Evolutionary conservation across 2,888 invertebrate species (phyloP), one percentile per base, ranked within the genome.

Genomic region (Calephelis perditalis): DNA sequence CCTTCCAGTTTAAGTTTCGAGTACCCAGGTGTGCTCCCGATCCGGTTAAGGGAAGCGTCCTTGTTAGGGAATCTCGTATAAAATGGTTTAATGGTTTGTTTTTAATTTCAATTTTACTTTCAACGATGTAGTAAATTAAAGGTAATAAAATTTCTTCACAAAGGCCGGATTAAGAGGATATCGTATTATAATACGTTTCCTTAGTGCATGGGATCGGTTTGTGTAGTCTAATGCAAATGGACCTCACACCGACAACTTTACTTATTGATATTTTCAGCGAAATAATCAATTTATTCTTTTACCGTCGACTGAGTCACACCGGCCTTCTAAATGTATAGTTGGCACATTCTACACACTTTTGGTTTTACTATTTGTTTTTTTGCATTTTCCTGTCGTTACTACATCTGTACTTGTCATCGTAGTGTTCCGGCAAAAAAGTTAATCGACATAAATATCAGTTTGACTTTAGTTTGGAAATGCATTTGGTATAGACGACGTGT

Each of bases 11-110:
- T 79, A 82, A 83, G 82, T 83, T 86, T 88, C 79, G 86, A 88
- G 90, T 88, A 83, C 90, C 90, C 90, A 90, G 90, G 90, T 90
- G 90, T 87, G 90, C 84, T 88, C 88, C 87, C 87, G 87, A 88
- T 87, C 88, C 88, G 86, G 89, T 89, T 88, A 90, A 89, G 87
- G 86, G 86, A 86, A 84, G 84, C 85, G 81, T 84, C 88, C 88
- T 89, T 89, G 90, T 89, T 89, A 89, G 81, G 81, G 84, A 88
- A 81, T 86, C 86, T 83, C 83, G 82, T 83, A 86, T 84, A 82
- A 86, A 87, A 88, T 87, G 81, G 86, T 87, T 87, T 87, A 89
- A 90, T 90, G 88, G 88, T 88, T 89, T 90, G 89, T 90, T 90
- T 89, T 89, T 88, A 87, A 87, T 87, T 86, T 84, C 82, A 84